Base-by-base conservation (phyloP, 2,888 invertebrate species). In the Smittia aterrima region DNA sequence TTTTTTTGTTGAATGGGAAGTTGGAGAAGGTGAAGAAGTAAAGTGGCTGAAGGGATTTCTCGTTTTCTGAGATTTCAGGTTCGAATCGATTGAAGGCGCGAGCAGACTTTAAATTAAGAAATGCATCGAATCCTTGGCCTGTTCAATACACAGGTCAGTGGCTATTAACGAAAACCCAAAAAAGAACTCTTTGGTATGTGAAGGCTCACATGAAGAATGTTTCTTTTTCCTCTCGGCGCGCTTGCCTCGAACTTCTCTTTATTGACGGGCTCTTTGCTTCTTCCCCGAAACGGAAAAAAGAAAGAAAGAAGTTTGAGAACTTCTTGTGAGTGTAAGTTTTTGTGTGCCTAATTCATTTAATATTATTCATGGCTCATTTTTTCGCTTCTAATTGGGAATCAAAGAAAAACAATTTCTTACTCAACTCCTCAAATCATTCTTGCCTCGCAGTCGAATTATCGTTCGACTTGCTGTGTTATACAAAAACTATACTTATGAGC, bases 361-460 rank as follows among this genome's bases (percentile, higher is more conserved):
- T 72, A 72, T 72, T 72, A 62, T 62, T 72, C 58, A 72, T 72
- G 72, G 54, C 72, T 72, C 58, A 72, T 72, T 72, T 72, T 66
- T 72, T 72, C 54, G 72, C 72, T 72, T 72, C 72, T 72, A 72
- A 72, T 64, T 25, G 27, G 64, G 64, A 64, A 64, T 64, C 64
- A 27, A 64, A 64, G 64, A 64, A 64, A 64, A 64, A 4, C 24
- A 64, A 25, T 64, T 64, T 64, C 25, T 64, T 64, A 64, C 64
- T 64, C 64, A n/a, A 64, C 47, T 47, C 47, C 47, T 13, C 13
- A 47, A 38, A 47, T 47, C 47, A 9, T 9, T 32, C 32, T 32
- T 32, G 32, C 32, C 32, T 32, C 32, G 32, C 32, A 18, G n/a
- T 22, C 13, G 58, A 22, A 58, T 58, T 58, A 58, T 58, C 9